Evolutionary conservation across 2,888 invertebrate species (phyloP).

Genomic region (Drosophila greeni): DNA sequence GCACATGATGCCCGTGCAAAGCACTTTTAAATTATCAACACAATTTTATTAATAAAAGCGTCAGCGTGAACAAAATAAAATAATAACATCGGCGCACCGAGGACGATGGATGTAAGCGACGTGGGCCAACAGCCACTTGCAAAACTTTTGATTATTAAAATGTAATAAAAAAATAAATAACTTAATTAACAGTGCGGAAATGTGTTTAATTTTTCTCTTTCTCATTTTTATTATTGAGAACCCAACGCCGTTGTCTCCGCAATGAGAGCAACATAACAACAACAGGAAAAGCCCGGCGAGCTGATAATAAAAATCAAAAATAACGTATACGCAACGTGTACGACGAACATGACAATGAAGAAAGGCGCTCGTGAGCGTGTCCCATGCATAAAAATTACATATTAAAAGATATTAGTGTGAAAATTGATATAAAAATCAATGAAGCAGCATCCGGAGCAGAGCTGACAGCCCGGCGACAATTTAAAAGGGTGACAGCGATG

Average conservation of each 20-base stretch:
- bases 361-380: constrained; percentile 24
- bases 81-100: constrained; percentile 1
- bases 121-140: constrained; percentile 47
- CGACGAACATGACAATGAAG: constrained; percentile 46
- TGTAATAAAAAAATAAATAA: constrained; percentile 69
- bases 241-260: constrained; percentile 29
- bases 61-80: constrained; percentile 12
- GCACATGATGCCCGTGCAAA: constrained; percentile 66
- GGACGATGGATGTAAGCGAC: constrained; percentile 12
- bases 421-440: constrained; percentile 74
- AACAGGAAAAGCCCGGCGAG: constrained; percentile 25
- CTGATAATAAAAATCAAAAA: constrained; percentile 66
- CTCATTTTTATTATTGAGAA: constrained; percentile 43
- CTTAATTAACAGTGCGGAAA: constrained; percentile 64
- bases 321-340: constrained; percentile 57
- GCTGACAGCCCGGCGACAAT: constrained; percentile 38
- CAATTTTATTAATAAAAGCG: constrained; percentile 55
- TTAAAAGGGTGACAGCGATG: constrained; percentile 65
- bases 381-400: constrained; percentile 72
- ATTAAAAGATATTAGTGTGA: constrained; percentile 72
- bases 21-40: constrained; percentile 66
- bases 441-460: constrained; percentile 50
- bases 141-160: constrained; percentile 66
- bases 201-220: constrained; percentile 29
- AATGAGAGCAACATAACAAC: constrained; percentile 20